phyloP scores from a whole-genome alignment of 2,113 vertebrate genomes.

The Eidolon helvum region DNA sequence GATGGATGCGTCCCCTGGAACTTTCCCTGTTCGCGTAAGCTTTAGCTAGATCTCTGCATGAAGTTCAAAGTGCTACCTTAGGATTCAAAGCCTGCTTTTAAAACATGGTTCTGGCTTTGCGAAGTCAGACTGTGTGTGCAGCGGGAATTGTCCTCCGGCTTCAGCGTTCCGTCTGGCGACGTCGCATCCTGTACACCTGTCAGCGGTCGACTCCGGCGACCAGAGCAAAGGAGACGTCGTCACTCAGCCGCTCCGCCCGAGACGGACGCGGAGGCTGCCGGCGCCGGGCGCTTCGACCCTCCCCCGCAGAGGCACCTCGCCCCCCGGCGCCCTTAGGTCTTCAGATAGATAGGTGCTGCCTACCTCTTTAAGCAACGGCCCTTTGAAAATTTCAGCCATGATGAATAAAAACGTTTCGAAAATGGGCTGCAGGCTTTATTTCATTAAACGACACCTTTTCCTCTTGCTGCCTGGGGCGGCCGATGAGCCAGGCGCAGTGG shows the following conservation, averaged over 20 bases:
- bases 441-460: accelerated
- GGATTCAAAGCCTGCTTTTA: not conserved
- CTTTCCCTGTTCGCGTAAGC: accelerated
- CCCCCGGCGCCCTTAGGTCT: not conserved
- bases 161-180: accelerated
- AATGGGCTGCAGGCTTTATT: accelerated
- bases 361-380: not conserved
- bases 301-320: accelerated
- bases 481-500: accelerated
- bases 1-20: not conserved
- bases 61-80: not conserved
- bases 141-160: not conserved
- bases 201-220: accelerated
- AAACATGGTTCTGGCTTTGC: not conserved
- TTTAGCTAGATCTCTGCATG: accelerated
- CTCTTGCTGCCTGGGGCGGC: accelerated
- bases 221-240: accelerated
- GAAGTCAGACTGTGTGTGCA: not conserved
- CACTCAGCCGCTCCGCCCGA: accelerated
- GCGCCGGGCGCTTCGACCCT: not conserved
- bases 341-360: not conserved
- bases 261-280: accelerated
- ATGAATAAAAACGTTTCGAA: not conserved
- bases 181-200: accelerated
- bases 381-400: not conserved